Conservation (phyloP, 1,140 invertebrate genomes). For the Lerema accius region DNA sequence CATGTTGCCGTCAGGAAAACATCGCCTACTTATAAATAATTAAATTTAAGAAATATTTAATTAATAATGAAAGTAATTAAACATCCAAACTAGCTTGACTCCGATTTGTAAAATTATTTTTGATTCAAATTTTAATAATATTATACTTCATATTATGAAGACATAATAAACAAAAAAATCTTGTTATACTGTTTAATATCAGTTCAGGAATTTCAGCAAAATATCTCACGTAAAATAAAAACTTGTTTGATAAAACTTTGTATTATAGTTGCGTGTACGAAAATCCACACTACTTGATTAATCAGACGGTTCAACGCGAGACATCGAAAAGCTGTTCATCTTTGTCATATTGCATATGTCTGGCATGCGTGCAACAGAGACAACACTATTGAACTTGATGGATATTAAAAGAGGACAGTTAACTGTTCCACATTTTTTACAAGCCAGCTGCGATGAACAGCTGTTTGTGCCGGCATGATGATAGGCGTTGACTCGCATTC, state of each 20-base stretch:
- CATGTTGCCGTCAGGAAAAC: too few relatives aligned
- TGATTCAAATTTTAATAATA: too few relatives aligned
- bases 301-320: constrained; percentile 34
- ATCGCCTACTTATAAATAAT: too few relatives aligned
- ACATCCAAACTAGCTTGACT: too few relatives aligned
- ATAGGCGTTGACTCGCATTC: constrained; percentile 20
- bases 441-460: constrained; percentile 76
- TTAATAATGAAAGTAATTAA: too few relatives aligned
- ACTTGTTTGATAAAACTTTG: neutral
- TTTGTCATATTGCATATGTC: constrained; percentile 42
- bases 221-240: neutral
- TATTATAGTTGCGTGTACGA: constrained; percentile 3
- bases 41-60: too few relatives aligned
- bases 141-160: too few relatives aligned
- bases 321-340: constrained; percentile 48
- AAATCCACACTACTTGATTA: constrained; percentile 11
- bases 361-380: constrained; percentile 56
- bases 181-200: too few relatives aligned
- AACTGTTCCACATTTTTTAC: constrained; percentile 77
- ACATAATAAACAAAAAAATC: too few relatives aligned
- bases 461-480: constrained; percentile 71
- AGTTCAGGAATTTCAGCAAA: neutral
- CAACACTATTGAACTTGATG: constrained; percentile 45
- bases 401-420: constrained; percentile 66
- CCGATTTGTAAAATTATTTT: too few relatives aligned